phyloP scores from a whole-genome alignment of 1,140 invertebrate genomes.

The Aleiodes sp. region DNA sequence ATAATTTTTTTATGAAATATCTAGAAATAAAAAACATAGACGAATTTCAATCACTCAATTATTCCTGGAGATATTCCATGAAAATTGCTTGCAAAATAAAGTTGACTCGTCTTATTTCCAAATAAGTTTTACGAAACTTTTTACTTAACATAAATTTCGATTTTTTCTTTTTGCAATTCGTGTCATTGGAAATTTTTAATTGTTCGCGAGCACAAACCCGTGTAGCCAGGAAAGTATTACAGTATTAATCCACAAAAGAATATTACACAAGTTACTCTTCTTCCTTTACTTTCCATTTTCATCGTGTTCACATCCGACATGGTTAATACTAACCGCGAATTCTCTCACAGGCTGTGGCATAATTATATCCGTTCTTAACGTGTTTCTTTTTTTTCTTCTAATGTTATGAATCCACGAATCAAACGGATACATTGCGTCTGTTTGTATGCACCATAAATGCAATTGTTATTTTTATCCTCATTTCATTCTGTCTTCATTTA shows the following conservation, averaged over 20 bases:
- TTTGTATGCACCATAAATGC: background rate
- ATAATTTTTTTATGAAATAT: no score
- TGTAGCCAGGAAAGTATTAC: slow-evolving; percentile 49
- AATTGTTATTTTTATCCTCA: background rate
- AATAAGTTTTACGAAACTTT: no score
- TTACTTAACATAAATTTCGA: no score
- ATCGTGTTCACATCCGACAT: slow-evolving; percentile 44
- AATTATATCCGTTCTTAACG: slow-evolving; percentile 6
- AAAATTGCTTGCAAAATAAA: no score
- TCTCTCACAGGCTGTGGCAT: background rate
- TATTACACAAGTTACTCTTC: slow-evolving; percentile 47
- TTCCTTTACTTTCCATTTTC: slow-evolving; percentile 62
- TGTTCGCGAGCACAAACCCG: slow-evolving; percentile 13
- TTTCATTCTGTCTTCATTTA: background rate
- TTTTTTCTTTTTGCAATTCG: no score
- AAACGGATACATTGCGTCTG: background rate
- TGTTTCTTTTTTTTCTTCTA: no score
- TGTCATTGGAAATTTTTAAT: background rate
- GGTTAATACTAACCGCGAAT: slow-evolving; percentile 31
- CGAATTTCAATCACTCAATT: no score
- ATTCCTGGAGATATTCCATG: no score
- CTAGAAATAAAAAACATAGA: no score
- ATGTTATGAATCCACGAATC: slow-evolving; percentile 10
- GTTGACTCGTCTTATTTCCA: no score
- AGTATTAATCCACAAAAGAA: slow-evolving; percentile 37